Base-by-base conservation (phyloP, 1,140 invertebrate species). In the Doryteuthis pealeii region DNA sequence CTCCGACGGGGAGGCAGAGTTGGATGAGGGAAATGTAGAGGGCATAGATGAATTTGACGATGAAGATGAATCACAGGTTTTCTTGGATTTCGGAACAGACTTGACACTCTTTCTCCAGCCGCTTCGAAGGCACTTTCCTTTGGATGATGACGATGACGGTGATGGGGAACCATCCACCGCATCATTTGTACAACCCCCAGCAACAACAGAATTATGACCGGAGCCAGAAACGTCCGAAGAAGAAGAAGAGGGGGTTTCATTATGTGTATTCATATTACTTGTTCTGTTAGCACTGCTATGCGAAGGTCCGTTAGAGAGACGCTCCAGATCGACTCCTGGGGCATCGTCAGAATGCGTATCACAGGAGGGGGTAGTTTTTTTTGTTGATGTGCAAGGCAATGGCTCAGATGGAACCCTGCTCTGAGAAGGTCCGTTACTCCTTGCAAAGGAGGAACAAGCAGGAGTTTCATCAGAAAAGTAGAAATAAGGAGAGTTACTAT, bases 61-160 rank as follows among this genome's bases (percentile, higher is more conserved):
- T 22, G 26, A 62, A n/a, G 54, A 62, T 12, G 18, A 62, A 62
- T 62, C 54, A 62, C 54, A 62, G 54, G 10, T 28, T 62, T 62
- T 62, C 26, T 62, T 62, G 54, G 54, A 62, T 18, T 62, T 62
- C 6, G 54, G 18, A n/a, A 18, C 18, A 14, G 6, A 30, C 66
- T 68, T 68, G 32, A 18, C 22, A 31, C 28, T 68, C 15, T 32
- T 68, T 32, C 32, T 68, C 26, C 18, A 32, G 5, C 66, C 32
- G 22, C 66, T 68, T 32, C 66, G 66, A 68, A 68, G 66, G 66
- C 66, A 68, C 32, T 68, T 68, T 26, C 66, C 66, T 33, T 68
- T 68, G 26, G 66, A 30, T 68, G 66, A 68, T 8, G 31, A n/a
- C 26, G 54, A n/a, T 8, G 54, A 62, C 54, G 26, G 22, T 22